A percentile compares a stretch with the other conserved stretches of the same genome.
Conservation (phyloP, 2,888 invertebrate genomes). For the Metalampra italica region DNA sequence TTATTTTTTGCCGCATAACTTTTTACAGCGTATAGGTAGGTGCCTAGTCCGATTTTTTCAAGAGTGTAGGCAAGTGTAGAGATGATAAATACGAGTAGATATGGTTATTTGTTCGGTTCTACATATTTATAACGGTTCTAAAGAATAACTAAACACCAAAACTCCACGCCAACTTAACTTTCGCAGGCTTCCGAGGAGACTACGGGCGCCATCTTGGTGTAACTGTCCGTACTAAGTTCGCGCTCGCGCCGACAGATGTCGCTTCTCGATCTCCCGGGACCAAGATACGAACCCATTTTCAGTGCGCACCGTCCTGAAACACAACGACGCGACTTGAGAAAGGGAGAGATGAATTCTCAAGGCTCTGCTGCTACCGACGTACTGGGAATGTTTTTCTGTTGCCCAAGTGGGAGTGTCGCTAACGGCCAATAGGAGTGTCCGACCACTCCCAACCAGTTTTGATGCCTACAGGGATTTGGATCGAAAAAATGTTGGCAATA, state of each 20-base stretch:
- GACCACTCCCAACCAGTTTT: slow-evolving; percentile 69
- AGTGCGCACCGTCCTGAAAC: slow-evolving; percentile 68
- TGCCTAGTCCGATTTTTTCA: too few species aligned
- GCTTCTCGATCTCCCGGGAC: slow-evolving; percentile 42
- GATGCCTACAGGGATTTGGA: slow-evolving; percentile 75
- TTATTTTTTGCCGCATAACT: too few species aligned
- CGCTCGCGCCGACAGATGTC: slow-evolving; percentile 43
- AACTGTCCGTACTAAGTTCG: slow-evolving; percentile 36
- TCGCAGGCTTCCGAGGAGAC: slow-evolving; percentile 28
- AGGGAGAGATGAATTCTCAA: slow-evolving; percentile 75
- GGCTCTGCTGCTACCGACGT: slow-evolving; percentile 48
- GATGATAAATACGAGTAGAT: too few species aligned
- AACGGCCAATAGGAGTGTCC: slow-evolving; percentile 63
- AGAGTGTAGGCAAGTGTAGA: too few species aligned
- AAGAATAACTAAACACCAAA: too few species aligned
- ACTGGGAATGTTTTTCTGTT: slow-evolving; percentile 63
- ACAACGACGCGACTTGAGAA: slow-evolving; percentile 53
- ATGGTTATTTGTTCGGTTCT: too few species aligned
- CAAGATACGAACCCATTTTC: slow-evolving; percentile 56
- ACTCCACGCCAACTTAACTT: background rate
- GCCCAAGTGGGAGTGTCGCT: slow-evolving; percentile 56
- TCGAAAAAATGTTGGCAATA: slow-evolving; percentile 68
- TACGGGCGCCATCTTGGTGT: slow-evolving; percentile 60
- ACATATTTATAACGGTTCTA: too few species aligned
- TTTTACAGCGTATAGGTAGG: too few species aligned